Conservation (phyloP, 2,113 vertebrate genomes). For the Peucedramus taeniatus region DNA sequence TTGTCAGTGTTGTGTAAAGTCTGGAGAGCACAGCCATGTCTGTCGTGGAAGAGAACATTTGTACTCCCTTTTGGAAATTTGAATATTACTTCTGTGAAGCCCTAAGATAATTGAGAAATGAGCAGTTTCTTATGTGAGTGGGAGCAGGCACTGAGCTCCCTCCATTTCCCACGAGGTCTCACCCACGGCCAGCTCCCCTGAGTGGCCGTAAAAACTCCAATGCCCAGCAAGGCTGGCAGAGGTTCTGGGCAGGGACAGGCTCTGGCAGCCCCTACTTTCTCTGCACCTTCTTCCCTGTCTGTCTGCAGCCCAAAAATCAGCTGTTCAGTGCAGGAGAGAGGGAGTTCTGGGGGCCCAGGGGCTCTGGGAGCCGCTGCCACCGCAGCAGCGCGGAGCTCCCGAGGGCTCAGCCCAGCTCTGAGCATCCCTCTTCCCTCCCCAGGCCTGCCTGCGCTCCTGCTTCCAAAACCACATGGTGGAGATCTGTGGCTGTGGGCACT, state of each 20-base stretch:
- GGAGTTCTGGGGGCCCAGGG: fast-evolving
- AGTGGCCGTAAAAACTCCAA: neutral
- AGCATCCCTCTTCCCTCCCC: neutral
- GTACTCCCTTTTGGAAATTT: neutral
- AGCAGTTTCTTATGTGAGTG: neutral
- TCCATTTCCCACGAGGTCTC: neutral
- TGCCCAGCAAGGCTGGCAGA: neutral
- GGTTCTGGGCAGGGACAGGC: neutral
- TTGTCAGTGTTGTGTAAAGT: neutral
- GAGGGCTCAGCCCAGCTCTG: fast-evolving
- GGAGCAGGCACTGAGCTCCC: neutral
- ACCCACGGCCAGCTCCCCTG: fast-evolving
- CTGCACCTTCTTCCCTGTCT: neutral
- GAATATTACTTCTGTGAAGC: fast-evolving
- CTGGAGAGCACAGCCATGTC: neutral
- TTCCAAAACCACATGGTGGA: conserved; percentile 73
- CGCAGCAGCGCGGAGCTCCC: neutral
- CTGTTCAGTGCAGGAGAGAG: fast-evolving
- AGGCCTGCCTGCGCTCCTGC: conserved; percentile 81
- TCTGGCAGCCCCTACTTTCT: neutral
- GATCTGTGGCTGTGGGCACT: conserved; percentile 74
- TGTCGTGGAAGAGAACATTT: neutral
- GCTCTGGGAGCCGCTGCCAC: fast-evolving
- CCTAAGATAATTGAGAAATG: neutral
- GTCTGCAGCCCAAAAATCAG: neutral